These are phyloP conservation scores for Heteronetta atricapilla DNA, from an alignment of 2,113 vertebrate genomes.

Conservation along the genomic window DNA sequence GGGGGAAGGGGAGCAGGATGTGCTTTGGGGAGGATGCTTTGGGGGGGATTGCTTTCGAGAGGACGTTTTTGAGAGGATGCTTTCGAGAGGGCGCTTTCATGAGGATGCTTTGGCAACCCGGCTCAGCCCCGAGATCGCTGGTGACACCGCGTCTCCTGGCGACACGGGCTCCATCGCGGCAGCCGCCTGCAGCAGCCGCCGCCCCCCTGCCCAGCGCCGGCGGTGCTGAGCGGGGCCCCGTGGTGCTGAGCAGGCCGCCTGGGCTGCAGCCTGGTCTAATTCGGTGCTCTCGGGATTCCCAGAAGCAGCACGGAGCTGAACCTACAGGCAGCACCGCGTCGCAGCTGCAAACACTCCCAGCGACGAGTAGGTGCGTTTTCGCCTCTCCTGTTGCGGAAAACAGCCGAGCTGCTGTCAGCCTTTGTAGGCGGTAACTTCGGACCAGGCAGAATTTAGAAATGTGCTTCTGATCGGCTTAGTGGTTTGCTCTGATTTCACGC, in stretches of 20 bases:
- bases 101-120: not conserved
- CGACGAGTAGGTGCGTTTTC: slow-evolving; percentile 63
- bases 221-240: not conserved
- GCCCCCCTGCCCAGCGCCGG: not conserved
- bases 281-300: not conserved
- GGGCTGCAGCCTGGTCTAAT: accelerated
- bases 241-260: not conserved
- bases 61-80: not conserved
- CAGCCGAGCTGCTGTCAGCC: not conserved
- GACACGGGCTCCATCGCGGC: slow-evolving; percentile 56
- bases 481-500: not conserved
- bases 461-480: not conserved
- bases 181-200: slow-evolving; percentile 71
- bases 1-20: not conserved
- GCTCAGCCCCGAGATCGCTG: slow-evolving; percentile 1
- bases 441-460: not conserved
- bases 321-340: not conserved
- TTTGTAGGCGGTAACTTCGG: not conserved
- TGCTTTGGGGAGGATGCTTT: not conserved
- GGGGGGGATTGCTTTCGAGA: too few species aligned
- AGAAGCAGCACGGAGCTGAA: not conserved
- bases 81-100: not conserved
- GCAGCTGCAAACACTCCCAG: not conserved
- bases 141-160: slow-evolving; percentile 68
- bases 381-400: not conserved